Conservation (phyloP, 2,113 vertebrate species). For the Thoracochromis brauschi region DNA sequence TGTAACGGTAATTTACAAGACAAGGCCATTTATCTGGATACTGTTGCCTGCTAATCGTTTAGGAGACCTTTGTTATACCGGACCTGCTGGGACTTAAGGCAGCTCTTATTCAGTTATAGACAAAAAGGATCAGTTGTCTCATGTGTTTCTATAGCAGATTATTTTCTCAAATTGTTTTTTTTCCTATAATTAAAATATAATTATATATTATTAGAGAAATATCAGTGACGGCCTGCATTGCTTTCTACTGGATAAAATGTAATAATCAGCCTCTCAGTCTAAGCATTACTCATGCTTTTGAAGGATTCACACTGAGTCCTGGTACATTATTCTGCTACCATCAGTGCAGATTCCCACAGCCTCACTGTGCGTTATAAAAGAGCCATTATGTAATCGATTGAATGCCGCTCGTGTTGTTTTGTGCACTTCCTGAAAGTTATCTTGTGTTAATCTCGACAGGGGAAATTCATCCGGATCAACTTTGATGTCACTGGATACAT, state of each 20-base stretch:
- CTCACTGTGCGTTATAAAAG: background rate
- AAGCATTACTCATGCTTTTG: background rate
- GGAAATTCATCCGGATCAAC: conserved; percentile 98
- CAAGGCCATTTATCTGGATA: background rate
- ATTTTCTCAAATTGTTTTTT: background rate
- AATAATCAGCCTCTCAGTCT: background rate
- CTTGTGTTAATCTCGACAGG: conserved; percentile 68
- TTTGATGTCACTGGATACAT: conserved; percentile 98
- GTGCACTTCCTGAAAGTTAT: background rate
- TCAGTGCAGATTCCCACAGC: background rate
- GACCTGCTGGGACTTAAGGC: background rate
- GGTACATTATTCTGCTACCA: background rate
- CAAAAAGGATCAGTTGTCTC: background rate
- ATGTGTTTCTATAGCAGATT: background rate
- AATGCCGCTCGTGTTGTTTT: background rate
- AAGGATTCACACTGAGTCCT: background rate
- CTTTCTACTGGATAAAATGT: background rate
- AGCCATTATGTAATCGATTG: background rate
- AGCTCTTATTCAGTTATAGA: background rate
- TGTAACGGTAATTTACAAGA: background rate
- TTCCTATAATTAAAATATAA: background rate
- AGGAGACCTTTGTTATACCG: background rate
- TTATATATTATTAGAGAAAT: background rate
- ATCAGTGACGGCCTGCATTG: background rate
- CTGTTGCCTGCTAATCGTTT: conserved; percentile 13